Conservation (phyloP, 2,113 vertebrate genomes). For the Oreochromis spilurus region DNA sequence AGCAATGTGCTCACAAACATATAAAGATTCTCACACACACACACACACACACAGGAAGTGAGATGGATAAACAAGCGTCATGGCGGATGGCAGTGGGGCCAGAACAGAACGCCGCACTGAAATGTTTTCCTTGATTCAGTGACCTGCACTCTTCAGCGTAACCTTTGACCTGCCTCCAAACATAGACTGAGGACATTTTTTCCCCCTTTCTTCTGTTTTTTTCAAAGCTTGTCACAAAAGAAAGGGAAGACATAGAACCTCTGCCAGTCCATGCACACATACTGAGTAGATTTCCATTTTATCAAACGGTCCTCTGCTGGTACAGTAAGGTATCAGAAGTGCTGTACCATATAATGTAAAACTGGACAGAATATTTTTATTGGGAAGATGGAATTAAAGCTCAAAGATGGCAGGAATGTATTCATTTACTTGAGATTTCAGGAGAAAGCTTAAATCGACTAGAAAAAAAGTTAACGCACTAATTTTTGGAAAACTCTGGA, state of each 20-base stretch:
- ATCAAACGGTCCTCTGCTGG: neutral
- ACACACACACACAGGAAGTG: constrained; percentile 24
- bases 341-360: neutral
- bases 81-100: constrained; percentile 34
- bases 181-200: constrained; percentile 5
- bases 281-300: neutral
- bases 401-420: accelerated
- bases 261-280: neutral
- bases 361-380: neutral
- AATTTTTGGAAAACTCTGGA: neutral
- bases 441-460: neutral
- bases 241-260: neutral
- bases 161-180: constrained; percentile 40
- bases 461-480: neutral
- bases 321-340: neutral
- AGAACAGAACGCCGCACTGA: neutral
- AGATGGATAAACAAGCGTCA: constrained; percentile 52
- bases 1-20: neutral
- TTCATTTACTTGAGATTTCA: neutral
- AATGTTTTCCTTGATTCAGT: constrained; percentile 30
- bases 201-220: neutral
- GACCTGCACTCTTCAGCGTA: constrained; percentile 6
- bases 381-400: neutral
- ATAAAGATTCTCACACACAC: neutral
- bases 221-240: neutral